Base-by-base conservation (phyloP, 2,888 invertebrate species). In the Gymnosoma rotundatum region DNA sequence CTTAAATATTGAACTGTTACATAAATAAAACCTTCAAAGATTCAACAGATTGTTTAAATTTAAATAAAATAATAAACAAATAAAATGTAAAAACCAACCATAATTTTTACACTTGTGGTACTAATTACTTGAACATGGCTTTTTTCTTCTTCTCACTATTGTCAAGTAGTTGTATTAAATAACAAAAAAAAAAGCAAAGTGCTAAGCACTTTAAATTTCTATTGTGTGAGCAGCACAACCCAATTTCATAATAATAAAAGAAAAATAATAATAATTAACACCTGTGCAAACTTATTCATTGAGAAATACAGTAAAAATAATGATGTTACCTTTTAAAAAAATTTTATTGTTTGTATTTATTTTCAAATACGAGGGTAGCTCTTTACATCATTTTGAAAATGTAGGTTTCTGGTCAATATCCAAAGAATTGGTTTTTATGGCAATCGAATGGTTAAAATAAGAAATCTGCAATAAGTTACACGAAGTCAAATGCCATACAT, bases 271-370 rank as follows among this genome's bases (percentile, higher is more conserved):
- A 61, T 48, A 60, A 75, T 54, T 75, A 60, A 74, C 83, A 83
- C 83, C 78, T 83, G 83, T 75, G 58, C 52, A 78, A 83, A 74
- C 64, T 45, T 16, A 48, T 45, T 66, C 4, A 36, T 45, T 48
- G 42, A 18, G 61, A 42, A 32, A 21, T 42, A 16, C 16, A 16
- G 14, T 66, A 50, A 12, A 60, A 25, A 50, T 45, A 5, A 63
- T 63, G 45, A 63, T 64, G 56, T 32, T 74, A 20, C 50, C 10
- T 63, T n/a, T n/a, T n/a, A n/a, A 25, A 25, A 25, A 25, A 1
- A 25, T 25, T 25, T 25, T 25, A 25, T 25, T 25, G 25, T 25
- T 25, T 25, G 25, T 48, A 6, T n/a, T 12, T 42, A 12, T 42
- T 42, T 38, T 38, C 5, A 38, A 10, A 7, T 38, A 38, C 38